A percentile compares a stretch with the other conserved stretches of the same genome.
Evolutionary conservation across 2,888 invertebrate genomes (phyloP).

Genomic region (Cheilosia vernalis): DNA sequence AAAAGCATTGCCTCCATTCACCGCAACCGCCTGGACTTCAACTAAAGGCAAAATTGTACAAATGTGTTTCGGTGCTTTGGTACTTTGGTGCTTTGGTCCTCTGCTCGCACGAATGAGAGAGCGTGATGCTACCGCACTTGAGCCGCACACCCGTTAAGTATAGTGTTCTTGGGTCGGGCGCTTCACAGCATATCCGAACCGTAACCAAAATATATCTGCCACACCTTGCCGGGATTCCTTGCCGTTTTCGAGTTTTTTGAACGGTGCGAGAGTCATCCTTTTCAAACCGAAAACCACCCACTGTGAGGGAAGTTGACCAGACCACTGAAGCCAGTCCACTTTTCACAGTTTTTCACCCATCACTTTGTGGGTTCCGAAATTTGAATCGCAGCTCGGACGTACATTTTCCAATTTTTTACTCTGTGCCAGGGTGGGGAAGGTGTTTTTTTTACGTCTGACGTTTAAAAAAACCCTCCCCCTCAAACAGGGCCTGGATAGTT

Average conservation of each 20-base stretch:
- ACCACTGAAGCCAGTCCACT: conserved; percentile 46
- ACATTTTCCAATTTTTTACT: conserved; percentile 3
- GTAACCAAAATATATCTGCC: conserved; percentile 44
- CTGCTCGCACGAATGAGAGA: conserved; percentile 15
- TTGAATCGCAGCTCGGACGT: conserved; percentile 46
- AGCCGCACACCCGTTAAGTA: conserved; percentile 41
- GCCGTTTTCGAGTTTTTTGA: not conserved
- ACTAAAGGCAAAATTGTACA: conserved; percentile 23
- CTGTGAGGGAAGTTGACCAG: conserved; percentile 42
- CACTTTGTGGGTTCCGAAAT: conserved; percentile 65
- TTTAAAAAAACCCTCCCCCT: conserved; percentile 5
- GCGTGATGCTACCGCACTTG: conserved; percentile 41
- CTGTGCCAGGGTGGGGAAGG: not conserved
- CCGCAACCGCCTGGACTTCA: conserved; percentile 4
- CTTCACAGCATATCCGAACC: conserved; percentile 37
- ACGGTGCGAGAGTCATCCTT: conserved; percentile 26
- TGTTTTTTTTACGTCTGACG: too few relatives aligned
- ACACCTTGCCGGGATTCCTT: not conserved
- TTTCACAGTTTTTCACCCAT: conserved; percentile 58
- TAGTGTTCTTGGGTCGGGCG: not conserved
- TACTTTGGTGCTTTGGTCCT: conserved; percentile 15
- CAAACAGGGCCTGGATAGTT: conserved; percentile 14
- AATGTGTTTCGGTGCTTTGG: conserved; percentile 34
- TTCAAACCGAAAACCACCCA: conserved; percentile 13
- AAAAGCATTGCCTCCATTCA: not conserved